Base-by-base conservation (phyloP, 1,140 invertebrate genomes). In the Aphelenchoides fujianensis region DNA sequence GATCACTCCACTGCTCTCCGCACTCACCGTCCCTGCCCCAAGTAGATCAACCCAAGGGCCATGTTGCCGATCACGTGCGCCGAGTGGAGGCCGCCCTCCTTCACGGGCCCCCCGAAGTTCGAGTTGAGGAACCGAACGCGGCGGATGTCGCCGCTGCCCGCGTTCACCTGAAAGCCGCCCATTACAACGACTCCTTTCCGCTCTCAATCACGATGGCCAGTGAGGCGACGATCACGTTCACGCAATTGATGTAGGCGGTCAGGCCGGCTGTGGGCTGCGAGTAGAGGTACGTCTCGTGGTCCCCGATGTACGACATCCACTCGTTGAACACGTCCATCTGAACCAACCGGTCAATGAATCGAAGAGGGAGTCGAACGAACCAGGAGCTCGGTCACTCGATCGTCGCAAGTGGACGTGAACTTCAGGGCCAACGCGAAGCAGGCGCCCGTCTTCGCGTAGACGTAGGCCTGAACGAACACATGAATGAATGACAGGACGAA, bases 1-100 rank as follows among this genome's bases (percentile, higher is more conserved):
- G n/a, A n/a, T n/a, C n/a, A n/a, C n/a, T n/a, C n/a, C n/a, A n/a
- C n/a, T n/a, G n/a, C n/a, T n/a, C n/a, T n/a, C n/a, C n/a, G 41
- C 12, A 30, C 61, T 16, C 70, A 79, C 48, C 76, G 77, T 59
- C 74, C 77, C 53, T 80, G 54, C 1, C 76, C 76, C 31, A 78
- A 62, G 54, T 74, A 74, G 1, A 78, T 32, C n/a, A 78, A 23
- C 23, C 76, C 76, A 55, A 78, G 37, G 5, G 73, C 66, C 79
- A 74, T 79, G 48, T 78, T 78, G 12, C 68, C 31, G 19, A 35
- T 27, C 23, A 72, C 63, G 35, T 78, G 78, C 23, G 68, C n/a
- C 35, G 62, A 72, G 62, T 80, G 69, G 12, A 76, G 23, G n/a
- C 35, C 36, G 23, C 35, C 27, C 30, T 77, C 78, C 52, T 66